A percentile compares a stretch with the other conserved stretches of the same genome.
These are phyloP conservation scores for Vannuccia rotundouncinata DNA, from an alignment of 2,888 invertebrate species.

Conservation along the genomic window DNA sequence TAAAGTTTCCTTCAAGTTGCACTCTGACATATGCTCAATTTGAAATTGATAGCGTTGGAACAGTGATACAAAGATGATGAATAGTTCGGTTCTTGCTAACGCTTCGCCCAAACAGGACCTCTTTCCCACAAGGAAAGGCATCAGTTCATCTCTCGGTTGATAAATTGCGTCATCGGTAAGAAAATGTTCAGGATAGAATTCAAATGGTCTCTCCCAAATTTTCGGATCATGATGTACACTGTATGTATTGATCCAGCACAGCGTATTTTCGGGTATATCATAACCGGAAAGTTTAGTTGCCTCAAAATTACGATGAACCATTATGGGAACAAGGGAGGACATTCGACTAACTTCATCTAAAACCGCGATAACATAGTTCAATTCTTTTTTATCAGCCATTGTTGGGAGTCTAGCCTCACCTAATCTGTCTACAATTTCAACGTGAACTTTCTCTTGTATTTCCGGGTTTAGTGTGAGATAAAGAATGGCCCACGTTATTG, in stretches of 20 bases:
- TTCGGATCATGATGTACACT: slow-evolving; percentile 44
- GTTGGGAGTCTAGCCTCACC: slow-evolving; percentile 43
- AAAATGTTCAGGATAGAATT: slow-evolving; percentile 30
- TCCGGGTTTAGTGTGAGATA: slow-evolving; percentile 72
- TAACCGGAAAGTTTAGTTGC: slow-evolving; percentile 46
- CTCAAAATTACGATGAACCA: slow-evolving; percentile 42
- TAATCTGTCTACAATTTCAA: slow-evolving; percentile 55
- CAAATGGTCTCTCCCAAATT: slow-evolving; percentile 38
- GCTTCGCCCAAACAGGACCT: slow-evolving; percentile 15
- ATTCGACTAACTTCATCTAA: slow-evolving; percentile 46
- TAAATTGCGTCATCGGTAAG: background rate
- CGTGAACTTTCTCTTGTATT: slow-evolving; percentile 62
- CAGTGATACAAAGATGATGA: background rate
- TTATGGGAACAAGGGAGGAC: slow-evolving; percentile 44
- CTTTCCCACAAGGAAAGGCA: slow-evolving; percentile 10
- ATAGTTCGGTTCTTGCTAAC: slow-evolving; percentile 16
- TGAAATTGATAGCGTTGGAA: background rate
- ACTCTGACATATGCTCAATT: background rate
- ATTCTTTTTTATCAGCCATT: slow-evolving; percentile 41
- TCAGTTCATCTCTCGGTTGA: slow-evolving; percentile 10
- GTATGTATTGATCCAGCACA: slow-evolving; percentile 43
- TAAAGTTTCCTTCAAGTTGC: background rate
- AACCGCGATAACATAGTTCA: slow-evolving; percentile 46
- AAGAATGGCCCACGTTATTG: slow-evolving; percentile 74
- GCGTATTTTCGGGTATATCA: slow-evolving; percentile 45